Evolutionary conservation across 2,888 invertebrate species (phyloP).

Genomic region (Leucozona laternaria): DNA sequence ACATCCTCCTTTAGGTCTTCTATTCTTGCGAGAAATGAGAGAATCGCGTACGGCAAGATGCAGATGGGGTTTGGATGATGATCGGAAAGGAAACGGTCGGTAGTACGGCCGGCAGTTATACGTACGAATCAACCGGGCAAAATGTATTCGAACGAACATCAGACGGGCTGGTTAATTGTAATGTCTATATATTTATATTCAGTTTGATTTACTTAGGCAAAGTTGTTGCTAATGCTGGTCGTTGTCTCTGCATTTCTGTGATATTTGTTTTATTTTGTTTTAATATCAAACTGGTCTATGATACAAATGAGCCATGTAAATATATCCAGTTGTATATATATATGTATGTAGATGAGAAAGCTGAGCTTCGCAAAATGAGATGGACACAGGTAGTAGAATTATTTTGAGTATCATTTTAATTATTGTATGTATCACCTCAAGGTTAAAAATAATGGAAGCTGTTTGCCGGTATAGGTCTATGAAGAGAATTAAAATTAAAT

Average conservation of each 20-base stretch:
- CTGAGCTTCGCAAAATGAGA: not conserved
- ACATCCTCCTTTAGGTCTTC: conserved; percentile 61
- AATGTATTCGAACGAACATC: conserved; percentile 17
- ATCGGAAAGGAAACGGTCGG: not conserved
- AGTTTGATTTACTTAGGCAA: conserved; percentile 69
- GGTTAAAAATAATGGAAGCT: not conserved
- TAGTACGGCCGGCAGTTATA: not conserved
- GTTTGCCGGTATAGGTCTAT: not conserved
- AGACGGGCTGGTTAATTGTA: conserved; percentile 67
- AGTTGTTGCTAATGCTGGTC: conserved; percentile 37
- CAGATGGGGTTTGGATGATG: not conserved
- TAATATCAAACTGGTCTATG: conserved; percentile 56
- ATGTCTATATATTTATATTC: conserved; percentile 72
- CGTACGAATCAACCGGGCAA: conserved; percentile 22
- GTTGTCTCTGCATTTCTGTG: conserved; percentile 42
- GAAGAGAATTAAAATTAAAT: not conserved
- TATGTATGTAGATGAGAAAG: not conserved
- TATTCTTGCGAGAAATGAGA: conserved; percentile 52
- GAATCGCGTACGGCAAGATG: not conserved
- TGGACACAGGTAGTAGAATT: not conserved
- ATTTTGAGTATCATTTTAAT: not conserved
- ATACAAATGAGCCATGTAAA: conserved; percentile 41
- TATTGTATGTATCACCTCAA: not conserved
- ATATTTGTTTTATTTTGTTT: conserved; percentile 16
- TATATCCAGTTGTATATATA: not conserved